These are phyloP conservation scores for Drosophila anomelani DNA, from an alignment of 2,888 invertebrate species.

Conservation along the genomic window DNA sequence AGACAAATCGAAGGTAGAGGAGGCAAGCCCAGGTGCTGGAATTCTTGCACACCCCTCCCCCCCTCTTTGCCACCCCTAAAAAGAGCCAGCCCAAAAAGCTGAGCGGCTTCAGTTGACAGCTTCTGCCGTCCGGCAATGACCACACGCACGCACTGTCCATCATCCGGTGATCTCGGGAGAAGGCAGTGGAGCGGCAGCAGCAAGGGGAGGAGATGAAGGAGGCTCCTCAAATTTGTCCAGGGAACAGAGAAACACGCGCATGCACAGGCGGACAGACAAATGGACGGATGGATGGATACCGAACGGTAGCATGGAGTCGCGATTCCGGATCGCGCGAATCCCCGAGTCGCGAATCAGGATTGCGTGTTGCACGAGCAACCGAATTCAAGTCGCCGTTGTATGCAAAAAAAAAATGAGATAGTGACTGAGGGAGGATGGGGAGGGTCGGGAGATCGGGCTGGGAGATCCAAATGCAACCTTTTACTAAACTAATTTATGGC, in stretches of 20 bases:
- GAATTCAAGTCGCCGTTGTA: conserved; percentile 27
- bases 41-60: conserved; percentile 7
- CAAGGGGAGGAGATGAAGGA: not conserved
- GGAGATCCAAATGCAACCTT: conserved; percentile 71
- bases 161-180: conserved; percentile 49
- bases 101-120: conserved; percentile 46
- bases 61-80: conserved; percentile 2
- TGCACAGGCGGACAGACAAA: conserved; percentile 17
- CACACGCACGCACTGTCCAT: conserved; percentile 60
- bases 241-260: conserved; percentile 43
- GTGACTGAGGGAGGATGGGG: not conserved
- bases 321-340: conserved; percentile 14
- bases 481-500: conserved; percentile 84
- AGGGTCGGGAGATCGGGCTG: conserved; percentile 19
- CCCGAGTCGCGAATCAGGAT: conserved; percentile 31
- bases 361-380: conserved; percentile 68
- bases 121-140: conserved; percentile 38
- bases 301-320: conserved; percentile 59
- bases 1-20: conserved; percentile 35
- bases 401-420: conserved; percentile 29
- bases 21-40: conserved; percentile 44
- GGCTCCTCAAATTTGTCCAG: conserved; percentile 59
- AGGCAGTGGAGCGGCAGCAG: conserved; percentile 6
- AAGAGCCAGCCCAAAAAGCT: conserved; percentile 20
- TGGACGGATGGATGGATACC: conserved; percentile 41